Evolutionary conservation across 2,888 invertebrate genomes (phyloP).

Genomic region (Lordiphosa fenestrarum): DNA sequence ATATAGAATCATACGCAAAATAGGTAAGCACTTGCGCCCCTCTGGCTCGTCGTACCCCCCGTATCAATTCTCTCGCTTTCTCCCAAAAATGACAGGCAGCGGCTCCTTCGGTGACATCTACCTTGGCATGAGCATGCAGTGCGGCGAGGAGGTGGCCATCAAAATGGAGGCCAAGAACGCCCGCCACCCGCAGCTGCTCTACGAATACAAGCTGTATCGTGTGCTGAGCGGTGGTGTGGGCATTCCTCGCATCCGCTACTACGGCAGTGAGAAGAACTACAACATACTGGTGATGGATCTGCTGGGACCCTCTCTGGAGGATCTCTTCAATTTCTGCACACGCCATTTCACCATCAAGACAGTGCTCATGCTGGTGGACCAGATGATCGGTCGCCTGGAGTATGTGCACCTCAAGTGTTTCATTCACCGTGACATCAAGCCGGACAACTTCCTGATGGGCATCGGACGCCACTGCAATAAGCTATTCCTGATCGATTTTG

Average conservation of each 20-base stretch:
- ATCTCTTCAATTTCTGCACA: constrained; percentile 99
- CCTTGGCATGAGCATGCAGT: constrained; percentile 94
- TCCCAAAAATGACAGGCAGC: constrained; percentile 81
- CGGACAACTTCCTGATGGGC: constrained; percentile 99
- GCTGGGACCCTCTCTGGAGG: constrained; percentile 97
- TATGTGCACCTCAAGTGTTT: constrained; percentile 99
- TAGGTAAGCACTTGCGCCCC: constrained; percentile 83
- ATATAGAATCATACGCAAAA: constrained; percentile 97
- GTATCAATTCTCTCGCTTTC: background rate
- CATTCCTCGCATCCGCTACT: constrained; percentile 97
- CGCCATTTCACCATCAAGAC: constrained; percentile 99
- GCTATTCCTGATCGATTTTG: constrained; percentile 99
- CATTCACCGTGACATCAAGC: constrained; percentile 99
- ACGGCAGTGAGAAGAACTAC: constrained; percentile 97
- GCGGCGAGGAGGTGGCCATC: constrained; percentile 99
- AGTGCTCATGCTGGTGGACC: constrained; percentile 98
- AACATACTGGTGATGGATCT: constrained; percentile 99
- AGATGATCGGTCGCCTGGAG: constrained; percentile 97
- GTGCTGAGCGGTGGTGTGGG: constrained; percentile 98
- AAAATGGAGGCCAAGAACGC: constrained; percentile 98
- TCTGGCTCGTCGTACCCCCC: background rate
- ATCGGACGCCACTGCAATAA: constrained; percentile 99
- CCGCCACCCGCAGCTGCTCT: constrained; percentile 98
- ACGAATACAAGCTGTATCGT: constrained; percentile 99
- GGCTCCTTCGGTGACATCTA: constrained; percentile 99